These are phyloP conservation scores for Apeira syringaria DNA, from an alignment of 2,888 invertebrate species.

Conservation along the genomic window DNA sequence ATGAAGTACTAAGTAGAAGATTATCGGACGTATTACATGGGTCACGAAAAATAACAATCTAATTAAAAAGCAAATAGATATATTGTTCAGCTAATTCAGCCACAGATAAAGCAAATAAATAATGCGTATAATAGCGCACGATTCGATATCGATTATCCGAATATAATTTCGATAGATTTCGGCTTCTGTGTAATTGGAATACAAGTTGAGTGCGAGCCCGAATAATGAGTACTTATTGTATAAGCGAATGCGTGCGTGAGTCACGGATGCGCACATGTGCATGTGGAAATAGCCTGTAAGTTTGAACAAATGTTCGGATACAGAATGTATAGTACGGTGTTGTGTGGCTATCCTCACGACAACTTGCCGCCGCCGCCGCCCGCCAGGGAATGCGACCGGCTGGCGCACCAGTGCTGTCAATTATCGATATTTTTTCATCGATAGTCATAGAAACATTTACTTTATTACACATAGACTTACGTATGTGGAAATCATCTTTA, in stretches of 20 bases:
- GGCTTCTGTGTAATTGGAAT: constrained; percentile 53
- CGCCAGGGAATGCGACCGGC: constrained; percentile 78
- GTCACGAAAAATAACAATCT: too few species aligned
- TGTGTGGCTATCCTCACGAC: constrained; percentile 66
- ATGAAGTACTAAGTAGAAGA: too few species aligned
- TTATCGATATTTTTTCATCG: constrained; percentile 30
- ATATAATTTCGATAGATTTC: constrained; percentile 51
- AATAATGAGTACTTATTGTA: constrained; percentile 57
- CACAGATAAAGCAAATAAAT: constrained; percentile 42
- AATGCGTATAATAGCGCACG: constrained; percentile 41
- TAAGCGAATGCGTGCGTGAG: constrained; percentile 72
- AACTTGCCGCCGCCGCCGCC: constrained; percentile 52
- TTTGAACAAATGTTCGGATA: constrained; percentile 72
- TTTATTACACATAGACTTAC: too few species aligned
- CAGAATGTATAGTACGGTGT: constrained; percentile 44
- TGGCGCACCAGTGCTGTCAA: constrained; percentile 69
- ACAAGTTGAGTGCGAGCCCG: constrained; percentile 46
- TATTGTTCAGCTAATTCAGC: too few species aligned
- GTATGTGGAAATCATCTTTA: background rate
- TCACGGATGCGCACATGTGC: constrained; percentile 75
- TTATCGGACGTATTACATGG: too few species aligned
- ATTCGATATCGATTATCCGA: constrained; percentile 56
- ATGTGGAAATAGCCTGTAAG: constrained; percentile 74
- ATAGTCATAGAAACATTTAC: too few species aligned
- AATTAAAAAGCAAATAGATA: too few species aligned